These are phyloP conservation scores for Amblyjoppa fuscipennis DNA, from an alignment of 2,888 invertebrate genomes.

Conservation along the genomic window DNA sequence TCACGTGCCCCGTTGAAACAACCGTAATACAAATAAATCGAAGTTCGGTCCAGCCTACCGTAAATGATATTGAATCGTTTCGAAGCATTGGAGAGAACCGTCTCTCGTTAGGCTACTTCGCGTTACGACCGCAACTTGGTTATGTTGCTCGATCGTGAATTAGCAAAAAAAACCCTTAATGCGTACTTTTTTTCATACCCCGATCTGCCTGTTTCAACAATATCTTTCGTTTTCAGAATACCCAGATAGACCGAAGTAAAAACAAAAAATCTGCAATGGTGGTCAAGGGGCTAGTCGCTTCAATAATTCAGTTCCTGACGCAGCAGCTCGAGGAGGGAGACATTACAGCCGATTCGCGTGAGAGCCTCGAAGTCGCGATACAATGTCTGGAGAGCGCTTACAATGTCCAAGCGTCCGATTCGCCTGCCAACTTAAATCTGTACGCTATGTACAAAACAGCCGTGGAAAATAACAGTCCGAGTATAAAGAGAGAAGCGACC, in stretches of 20 bases:
- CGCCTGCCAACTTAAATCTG: slow-evolving; percentile 84
- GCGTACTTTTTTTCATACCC: too few species aligned
- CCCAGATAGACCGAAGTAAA: not conserved
- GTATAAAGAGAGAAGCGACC: slow-evolving; percentile 81
- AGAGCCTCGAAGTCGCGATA: slow-evolving; percentile 96
- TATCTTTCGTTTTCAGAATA: slow-evolving; percentile 21
- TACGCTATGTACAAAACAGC: slow-evolving; percentile 85
- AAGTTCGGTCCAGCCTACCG: not conserved
- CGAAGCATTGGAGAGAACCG: not conserved
- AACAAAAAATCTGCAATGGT: slow-evolving; percentile 73
- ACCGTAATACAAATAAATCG: not conserved
- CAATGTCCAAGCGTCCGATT: slow-evolving; percentile 88
- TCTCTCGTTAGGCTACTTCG: not conserved
- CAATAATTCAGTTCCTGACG: slow-evolving; percentile 87
- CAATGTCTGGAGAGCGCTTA: slow-evolving; percentile 98
- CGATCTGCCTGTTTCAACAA: not conserved
- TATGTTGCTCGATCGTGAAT: slow-evolving; percentile 72
- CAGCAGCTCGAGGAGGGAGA: slow-evolving; percentile 86
- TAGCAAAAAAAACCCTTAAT: slow-evolving; percentile 66
- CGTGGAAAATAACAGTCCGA: slow-evolving; percentile 74
- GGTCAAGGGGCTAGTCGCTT: slow-evolving; percentile 85
- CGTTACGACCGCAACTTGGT: slow-evolving; percentile 63
- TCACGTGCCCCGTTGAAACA: not conserved
- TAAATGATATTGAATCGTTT: not conserved
- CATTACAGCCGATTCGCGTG: slow-evolving; percentile 86